Percentiles rank a stretch among this genome's conserved stretches.
Evolutionary conservation across 1,140 invertebrate species (phyloP).

Genomic region (Metopolophium dirhodum): DNA sequence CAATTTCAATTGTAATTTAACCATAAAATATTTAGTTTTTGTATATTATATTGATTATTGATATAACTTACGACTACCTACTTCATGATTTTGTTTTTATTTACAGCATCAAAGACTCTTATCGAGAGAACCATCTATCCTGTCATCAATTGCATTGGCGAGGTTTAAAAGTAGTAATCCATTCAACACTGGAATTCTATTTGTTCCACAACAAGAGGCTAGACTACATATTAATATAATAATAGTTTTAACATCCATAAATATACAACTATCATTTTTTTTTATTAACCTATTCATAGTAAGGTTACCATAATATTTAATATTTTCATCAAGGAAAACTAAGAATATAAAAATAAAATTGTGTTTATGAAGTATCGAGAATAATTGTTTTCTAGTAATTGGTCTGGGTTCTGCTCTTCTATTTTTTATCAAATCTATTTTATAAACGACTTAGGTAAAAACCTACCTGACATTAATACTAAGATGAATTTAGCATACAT

Average conservation of each 20-base stretch:
- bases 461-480: too few species aligned
- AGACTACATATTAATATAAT: conserved; percentile 56
- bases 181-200: conserved; percentile 92
- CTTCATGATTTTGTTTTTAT: background rate
- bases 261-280: background rate
- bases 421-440: background rate
- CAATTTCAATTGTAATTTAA: background rate
- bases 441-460: background rate
- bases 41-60: background rate
- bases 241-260: background rate
- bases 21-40: background rate
- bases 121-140: background rate
- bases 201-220: conserved; percentile 98
- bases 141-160: conserved; percentile 20
- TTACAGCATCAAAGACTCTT: conserved; percentile 6
- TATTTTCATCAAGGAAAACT: background rate
- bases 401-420: background rate
- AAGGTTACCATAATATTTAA: background rate
- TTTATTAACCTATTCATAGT: background rate
- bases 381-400: background rate
- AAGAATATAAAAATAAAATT: background rate
- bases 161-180: conserved; percentile 70
- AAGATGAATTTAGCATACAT: background rate
- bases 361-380: background rate
- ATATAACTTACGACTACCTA: background rate